Base-by-base conservation (phyloP, 2,113 vertebrate species). In the Trochalopteron elliotii region DNA sequence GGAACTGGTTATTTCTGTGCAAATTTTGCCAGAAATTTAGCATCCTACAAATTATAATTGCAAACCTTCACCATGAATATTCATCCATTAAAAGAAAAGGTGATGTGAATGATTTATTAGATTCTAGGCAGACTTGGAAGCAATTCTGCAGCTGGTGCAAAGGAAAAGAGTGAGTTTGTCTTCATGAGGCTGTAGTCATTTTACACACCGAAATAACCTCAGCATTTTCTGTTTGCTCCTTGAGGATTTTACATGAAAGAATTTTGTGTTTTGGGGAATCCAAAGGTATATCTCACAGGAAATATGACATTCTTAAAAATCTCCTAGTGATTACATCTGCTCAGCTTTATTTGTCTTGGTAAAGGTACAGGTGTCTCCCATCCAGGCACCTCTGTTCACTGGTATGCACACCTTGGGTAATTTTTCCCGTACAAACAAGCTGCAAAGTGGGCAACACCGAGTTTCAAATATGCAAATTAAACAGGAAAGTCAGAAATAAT, bases 21-120 rank as follows among this genome's bases (percentile, higher is more conserved):
- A 91, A 90, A 70, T 45, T 92, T 96, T 80, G 42, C 90, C 82
- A 95, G 86, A 67, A 72, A 85, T 89, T 45, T 86, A 53, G 17
- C 80, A 49, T 81, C 71, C 70, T 80, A 39, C 71, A 64, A 67
- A 84, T 60, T 44, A 57, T 60, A 71, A 86, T 89, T 96, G 53
- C 53, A 80, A 90, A 78, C 22, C n/a, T 11, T 74, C 33, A 31
- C 79, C 47, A 40, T 91, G 83, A 96, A 92, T 95, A 96, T 79
- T 90, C 55, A 92, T 92, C 64, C 70, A 10, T 82, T n/a, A 28
- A 72, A 50, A 59, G 40, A 44, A 35, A 75, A 59, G 67, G 75
- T 42, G 77, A 91, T 82, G 68, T 31, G 77, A 87, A 79, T 79
- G 61, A 64, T 91, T 95, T 93, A 72, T 85, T 76, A 82, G 40